phyloP scores from a whole-genome alignment of 2,113 vertebrate genomes.

The Podarcis cretensis region DNA sequence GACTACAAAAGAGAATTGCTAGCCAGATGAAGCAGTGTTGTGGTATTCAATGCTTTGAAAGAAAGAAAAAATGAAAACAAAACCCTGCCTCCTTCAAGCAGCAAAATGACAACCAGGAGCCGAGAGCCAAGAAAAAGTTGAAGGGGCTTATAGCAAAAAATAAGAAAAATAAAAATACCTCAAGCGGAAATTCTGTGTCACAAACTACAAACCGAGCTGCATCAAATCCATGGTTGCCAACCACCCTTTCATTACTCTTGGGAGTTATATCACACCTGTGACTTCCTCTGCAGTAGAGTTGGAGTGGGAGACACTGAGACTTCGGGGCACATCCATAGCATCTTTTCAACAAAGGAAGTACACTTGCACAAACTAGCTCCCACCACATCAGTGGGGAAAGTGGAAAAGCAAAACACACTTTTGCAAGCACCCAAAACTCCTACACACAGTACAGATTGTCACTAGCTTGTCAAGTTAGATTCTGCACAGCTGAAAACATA shows the following conservation, averaged over 20 bases:
- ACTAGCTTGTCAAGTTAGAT: not conserved
- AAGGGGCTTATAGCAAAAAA: not conserved
- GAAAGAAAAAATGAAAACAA: not conserved
- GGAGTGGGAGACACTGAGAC: slow-evolving; percentile 25
- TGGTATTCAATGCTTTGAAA: not conserved
- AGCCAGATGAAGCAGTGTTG: not conserved
- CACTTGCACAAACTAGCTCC: not conserved
- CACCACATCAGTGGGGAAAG: slow-evolving; percentile 21
- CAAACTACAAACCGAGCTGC: not conserved
- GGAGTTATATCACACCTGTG: slow-evolving; percentile 43
- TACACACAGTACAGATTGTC: slow-evolving; percentile 4
- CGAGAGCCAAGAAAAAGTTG: not conserved
- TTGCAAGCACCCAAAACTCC: slow-evolving; percentile 10
- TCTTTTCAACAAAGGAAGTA: slow-evolving; percentile 36
- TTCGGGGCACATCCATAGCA: slow-evolving; percentile 40
- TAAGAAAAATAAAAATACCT: not conserved
- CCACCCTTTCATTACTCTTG: slow-evolving; percentile 48
- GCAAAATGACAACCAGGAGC: not conserved
- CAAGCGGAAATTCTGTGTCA: not conserved
- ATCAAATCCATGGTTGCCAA: slow-evolving; percentile 23
- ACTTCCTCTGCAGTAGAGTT: slow-evolving; percentile 36
- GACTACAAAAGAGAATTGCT: not conserved
- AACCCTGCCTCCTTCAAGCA: not conserved
- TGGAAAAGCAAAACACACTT: not conserved
- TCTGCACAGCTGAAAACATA: not conserved